phyloP scores from a whole-genome alignment of 2,113 vertebrate species.

The Takifugu bimaculatus region DNA sequence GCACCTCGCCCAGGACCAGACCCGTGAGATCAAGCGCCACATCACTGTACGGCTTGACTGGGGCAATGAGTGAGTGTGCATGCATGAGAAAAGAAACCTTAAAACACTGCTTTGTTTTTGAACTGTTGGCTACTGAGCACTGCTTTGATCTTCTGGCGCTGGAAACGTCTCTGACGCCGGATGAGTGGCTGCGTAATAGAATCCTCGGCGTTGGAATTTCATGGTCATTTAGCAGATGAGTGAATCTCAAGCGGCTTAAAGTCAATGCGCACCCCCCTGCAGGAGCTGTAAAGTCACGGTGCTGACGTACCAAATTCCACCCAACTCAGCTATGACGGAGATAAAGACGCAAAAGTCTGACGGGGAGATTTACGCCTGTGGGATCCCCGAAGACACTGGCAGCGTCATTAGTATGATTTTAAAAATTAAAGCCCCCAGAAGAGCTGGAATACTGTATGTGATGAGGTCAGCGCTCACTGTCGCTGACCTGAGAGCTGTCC shows the following conservation, averaged over 20 bases:
- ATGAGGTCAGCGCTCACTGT: conserved; percentile 9
- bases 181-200: conserved; percentile 46
- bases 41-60: conserved; percentile 94
- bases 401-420: no score
- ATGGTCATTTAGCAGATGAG: conserved; percentile 65
- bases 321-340: conserved; percentile 37
- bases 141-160: conserved; percentile 25
- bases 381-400: neutral
- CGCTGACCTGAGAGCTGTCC: conserved; percentile 23
- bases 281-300: conserved; percentile 53
- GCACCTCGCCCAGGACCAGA: conserved; percentile 94
- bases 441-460: conserved; percentile 2
- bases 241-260: conserved; percentile 57
- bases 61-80: conserved; percentile 88
- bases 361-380: conserved; percentile 18
- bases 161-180: conserved; percentile 23
- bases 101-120: conserved; percentile 20
- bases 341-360: conserved; percentile 22
- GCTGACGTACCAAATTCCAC: conserved; percentile 40
- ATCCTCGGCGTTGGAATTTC: conserved; percentile 54
- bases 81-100: neutral
- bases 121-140: conserved; percentile 25
- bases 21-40: conserved; percentile 92
- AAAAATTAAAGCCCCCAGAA: no score
- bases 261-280: conserved; percentile 50